These are phyloP conservation scores for Rhysida immarginata DNA, from an alignment of 1,140 invertebrate genomes.

Conservation along the genomic window DNA sequence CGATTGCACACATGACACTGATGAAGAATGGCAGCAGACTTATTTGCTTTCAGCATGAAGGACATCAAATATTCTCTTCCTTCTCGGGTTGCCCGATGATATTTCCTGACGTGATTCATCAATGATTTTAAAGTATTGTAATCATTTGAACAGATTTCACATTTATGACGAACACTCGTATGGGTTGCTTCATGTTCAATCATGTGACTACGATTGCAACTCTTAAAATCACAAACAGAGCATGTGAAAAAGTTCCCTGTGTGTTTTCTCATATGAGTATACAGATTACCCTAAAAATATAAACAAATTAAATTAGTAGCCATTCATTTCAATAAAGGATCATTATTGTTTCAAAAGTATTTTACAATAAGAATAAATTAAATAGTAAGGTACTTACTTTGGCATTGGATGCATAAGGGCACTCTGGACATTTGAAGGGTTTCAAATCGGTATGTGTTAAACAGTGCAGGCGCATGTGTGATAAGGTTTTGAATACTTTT, in stretches of 20 bases:
- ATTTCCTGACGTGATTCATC: slow-evolving; percentile 29
- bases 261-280: slow-evolving; percentile 33
- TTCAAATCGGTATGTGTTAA: slow-evolving; percentile 29
- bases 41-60: slow-evolving; percentile 16
- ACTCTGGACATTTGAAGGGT: slow-evolving; percentile 30
- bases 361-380: not conserved
- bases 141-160: slow-evolving; percentile 28
- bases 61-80: slow-evolving; percentile 25
- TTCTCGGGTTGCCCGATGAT: slow-evolving; percentile 21
- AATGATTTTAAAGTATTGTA: slow-evolving; percentile 32
- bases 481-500: slow-evolving; percentile 30
- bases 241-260: slow-evolving; percentile 31
- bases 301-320: not conserved
- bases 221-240: slow-evolving; percentile 26
- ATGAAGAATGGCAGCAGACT: slow-evolving; percentile 21
- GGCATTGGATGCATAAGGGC: slow-evolving; percentile 26
- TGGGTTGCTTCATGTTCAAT: slow-evolving; percentile 29
- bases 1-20: slow-evolving; percentile 31
- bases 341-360: not conserved
- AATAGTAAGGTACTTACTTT: slow-evolving; percentile 16
- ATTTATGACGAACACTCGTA: slow-evolving; percentile 21
- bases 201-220: slow-evolving; percentile 30
- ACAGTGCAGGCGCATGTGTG: slow-evolving; percentile 30
- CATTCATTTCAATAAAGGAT: not conserved
- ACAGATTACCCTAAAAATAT: slow-evolving; percentile 25